Evolutionary conservation across 2,113 vertebrate species (phyloP).

Genomic region (Ictidomys tridecemlineatus): DNA sequence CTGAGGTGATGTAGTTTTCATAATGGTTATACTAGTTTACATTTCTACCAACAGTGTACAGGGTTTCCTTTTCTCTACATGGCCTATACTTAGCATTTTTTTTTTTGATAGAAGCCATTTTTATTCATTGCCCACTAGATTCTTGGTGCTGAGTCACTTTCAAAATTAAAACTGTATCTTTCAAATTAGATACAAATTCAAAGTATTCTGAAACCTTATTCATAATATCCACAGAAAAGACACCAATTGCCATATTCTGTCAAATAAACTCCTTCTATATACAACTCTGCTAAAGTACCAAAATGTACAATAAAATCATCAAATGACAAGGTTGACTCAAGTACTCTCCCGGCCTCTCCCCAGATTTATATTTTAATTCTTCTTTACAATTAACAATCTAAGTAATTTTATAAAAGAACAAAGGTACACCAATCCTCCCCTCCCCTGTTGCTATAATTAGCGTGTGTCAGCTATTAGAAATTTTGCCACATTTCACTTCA

Average conservation of each 20-base stretch:
- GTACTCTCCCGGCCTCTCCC: not conserved
- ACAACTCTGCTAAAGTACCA: not conserved
- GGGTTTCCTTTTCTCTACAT: not conserved
- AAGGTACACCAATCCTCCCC: constrained; percentile 44
- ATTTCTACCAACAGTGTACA: not conserved
- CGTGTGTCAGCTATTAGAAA: not conserved
- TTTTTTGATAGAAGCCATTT: not conserved
- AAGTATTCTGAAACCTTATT: not conserved
- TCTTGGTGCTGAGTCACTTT: not conserved
- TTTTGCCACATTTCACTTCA: constrained; percentile 34
- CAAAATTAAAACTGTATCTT: not conserved
- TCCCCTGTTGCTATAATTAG: constrained; percentile 71
- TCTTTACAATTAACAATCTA: constrained; percentile 1
- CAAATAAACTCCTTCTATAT: not conserved
- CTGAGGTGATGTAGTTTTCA: not conserved
- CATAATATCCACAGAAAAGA: not conserved
- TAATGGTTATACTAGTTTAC: not conserved
- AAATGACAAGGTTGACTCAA: not conserved
- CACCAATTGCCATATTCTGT: not conserved
- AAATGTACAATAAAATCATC: not conserved
- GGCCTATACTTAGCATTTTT: not conserved
- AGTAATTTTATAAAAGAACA: constrained; percentile 21
- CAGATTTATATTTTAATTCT: not conserved
- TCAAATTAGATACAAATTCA: not conserved
- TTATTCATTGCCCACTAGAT: not conserved